These are phyloP conservation scores for Brachionus asplanchnoidis DNA, from an alignment of 1,140 invertebrate species.

Conservation along the genomic window DNA sequence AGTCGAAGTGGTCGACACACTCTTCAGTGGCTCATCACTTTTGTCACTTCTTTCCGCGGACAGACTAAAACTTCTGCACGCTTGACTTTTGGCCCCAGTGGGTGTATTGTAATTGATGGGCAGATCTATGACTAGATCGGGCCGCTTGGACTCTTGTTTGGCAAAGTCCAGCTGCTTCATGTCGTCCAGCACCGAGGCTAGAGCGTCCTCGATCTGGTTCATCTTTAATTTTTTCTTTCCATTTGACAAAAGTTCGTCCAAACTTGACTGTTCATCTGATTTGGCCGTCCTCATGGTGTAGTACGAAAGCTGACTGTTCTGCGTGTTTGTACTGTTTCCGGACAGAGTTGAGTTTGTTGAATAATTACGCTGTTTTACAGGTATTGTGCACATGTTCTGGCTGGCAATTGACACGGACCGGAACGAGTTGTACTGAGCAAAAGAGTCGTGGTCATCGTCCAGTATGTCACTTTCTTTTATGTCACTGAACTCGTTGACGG, in stretches of 20 bases:
- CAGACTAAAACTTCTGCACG: not conserved
- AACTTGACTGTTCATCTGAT: not conserved
- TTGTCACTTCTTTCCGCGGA: not conserved
- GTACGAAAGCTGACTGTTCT: not conserved
- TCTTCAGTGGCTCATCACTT: not conserved
- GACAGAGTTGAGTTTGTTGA: not conserved
- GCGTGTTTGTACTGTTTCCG: not conserved
- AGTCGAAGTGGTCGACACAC: not conserved
- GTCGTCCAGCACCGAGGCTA: constrained; percentile 32
- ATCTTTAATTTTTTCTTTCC: constrained; percentile 17
- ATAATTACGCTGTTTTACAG: not conserved
- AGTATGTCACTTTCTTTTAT: constrained; percentile 41
- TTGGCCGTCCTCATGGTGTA: not conserved
- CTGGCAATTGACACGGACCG: not conserved
- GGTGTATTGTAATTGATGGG: constrained; percentile 17
- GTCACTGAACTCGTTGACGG: not conserved
- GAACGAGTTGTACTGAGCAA: not conserved
- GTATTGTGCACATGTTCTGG: not conserved
- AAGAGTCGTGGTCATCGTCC: constrained; percentile 8
- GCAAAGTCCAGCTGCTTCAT: constrained; percentile 37
- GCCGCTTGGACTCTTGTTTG: constrained; percentile 30
- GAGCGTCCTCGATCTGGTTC: constrained; percentile 37
- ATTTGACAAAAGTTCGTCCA: constrained; percentile 6
- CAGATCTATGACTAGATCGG: constrained; percentile 31
- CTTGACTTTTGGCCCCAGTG: not conserved